These are phyloP conservation scores for Microplitis mediator DNA, from an alignment of 1,140 invertebrate genomes.

Conservation along the genomic window DNA sequence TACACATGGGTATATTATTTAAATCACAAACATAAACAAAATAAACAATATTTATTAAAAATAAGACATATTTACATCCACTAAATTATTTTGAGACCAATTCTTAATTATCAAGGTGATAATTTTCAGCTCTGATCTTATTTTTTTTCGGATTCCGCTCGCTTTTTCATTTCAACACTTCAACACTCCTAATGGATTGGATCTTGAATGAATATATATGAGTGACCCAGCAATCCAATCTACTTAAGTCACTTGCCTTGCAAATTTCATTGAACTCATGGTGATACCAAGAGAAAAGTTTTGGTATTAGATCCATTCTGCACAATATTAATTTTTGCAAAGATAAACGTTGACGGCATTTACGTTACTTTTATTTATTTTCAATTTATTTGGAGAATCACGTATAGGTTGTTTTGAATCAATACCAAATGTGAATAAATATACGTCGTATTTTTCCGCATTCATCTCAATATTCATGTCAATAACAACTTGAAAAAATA, in stretches of 20 bases:
- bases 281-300: background rate
- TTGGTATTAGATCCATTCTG: background rate
- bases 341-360: too few relatives aligned
- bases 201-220: conserved; percentile 32
- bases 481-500: too few relatives aligned
- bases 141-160: background rate
- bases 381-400: too few relatives aligned
- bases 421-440: too few relatives aligned
- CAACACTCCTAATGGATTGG: conserved; percentile 26
- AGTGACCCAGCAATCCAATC: conserved; percentile 22
- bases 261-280: conserved; percentile 2
- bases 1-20: background rate
- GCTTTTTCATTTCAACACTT: background rate
- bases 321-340: too few relatives aligned
- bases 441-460: too few relatives aligned
- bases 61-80: background rate
- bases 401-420: too few relatives aligned
- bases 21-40: background rate
- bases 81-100: too few relatives aligned
- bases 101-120: too few relatives aligned
- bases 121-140: background rate
- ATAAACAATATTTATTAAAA: background rate
- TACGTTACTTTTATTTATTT: too few relatives aligned
- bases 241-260: conserved; percentile 22
- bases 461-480: too few relatives aligned